phyloP scores from a whole-genome alignment of 2,797 vertebrate genomes.

The Mormyrus proboscirostris region DNA sequence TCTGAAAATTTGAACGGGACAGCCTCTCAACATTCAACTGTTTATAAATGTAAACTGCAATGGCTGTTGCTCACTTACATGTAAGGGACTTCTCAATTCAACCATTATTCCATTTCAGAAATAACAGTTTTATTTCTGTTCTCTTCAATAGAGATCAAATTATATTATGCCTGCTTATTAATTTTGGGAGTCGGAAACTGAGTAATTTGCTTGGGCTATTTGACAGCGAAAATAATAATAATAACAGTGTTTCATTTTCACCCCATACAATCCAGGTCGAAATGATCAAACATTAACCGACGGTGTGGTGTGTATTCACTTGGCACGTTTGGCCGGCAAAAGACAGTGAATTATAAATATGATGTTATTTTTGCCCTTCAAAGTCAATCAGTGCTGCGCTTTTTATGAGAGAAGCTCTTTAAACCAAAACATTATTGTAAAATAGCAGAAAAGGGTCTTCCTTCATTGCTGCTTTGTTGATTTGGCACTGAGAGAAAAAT shows the following conservation, averaged over 20 bases:
- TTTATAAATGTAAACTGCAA: not conserved
- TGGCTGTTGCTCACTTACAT: not conserved
- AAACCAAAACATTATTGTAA: not conserved
- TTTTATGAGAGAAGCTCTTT: slow-evolving; percentile 4
- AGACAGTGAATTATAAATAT: slow-evolving; percentile 4
- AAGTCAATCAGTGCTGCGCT: not conserved
- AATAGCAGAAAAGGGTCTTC: not conserved
- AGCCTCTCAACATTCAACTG: not conserved
- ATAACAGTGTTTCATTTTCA: not conserved
- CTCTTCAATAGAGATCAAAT: not conserved
- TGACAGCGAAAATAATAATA: slow-evolving; percentile 5
- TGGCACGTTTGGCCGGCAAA: not conserved
- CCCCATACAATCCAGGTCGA: not conserved
- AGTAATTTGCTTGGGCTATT: not conserved
- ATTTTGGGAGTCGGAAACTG: not conserved
- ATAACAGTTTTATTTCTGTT: not conserved
- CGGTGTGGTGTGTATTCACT: not conserved
- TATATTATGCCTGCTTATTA: not conserved
- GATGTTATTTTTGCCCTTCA: not conserved
- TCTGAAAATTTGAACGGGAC: not conserved
- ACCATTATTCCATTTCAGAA: not conserved
- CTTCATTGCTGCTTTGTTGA: not conserved
- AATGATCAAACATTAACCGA: not conserved
- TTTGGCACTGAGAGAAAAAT: not conserved
- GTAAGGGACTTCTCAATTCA: not conserved